Evolutionary conservation across 1,140 invertebrate species (phyloP).

Genomic region (Macrotrachela quadricornifera): DNA sequence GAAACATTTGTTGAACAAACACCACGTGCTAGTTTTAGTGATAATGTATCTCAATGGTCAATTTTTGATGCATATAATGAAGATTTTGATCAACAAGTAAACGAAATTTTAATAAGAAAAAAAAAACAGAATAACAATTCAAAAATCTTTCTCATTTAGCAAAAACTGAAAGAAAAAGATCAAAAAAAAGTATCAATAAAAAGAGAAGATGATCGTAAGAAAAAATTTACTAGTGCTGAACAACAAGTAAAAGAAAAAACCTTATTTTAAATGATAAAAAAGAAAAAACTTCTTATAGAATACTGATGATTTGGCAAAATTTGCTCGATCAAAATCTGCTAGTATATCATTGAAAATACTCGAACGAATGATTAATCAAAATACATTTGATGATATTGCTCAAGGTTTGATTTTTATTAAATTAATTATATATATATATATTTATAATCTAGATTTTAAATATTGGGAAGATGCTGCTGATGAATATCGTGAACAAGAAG

Average conservation of each 20-base stretch:
- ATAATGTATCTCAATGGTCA: slow-evolving; percentile 57
- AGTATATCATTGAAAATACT: slow-evolving; percentile 40
- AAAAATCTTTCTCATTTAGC: background rate
- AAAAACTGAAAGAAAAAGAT: slow-evolving; percentile 5
- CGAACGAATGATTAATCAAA: slow-evolving; percentile 78
- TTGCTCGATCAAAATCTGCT: slow-evolving; percentile 33
- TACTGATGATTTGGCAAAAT: slow-evolving; percentile 15
- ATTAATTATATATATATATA: too few relatives aligned
- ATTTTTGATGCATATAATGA: slow-evolving; percentile 61
- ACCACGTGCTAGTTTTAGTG: slow-evolving; percentile 49
- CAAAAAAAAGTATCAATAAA: background rate
- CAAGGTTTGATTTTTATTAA: slow-evolving; percentile 24
- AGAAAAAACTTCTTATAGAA: slow-evolving; percentile 1
- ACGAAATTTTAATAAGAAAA: background rate
- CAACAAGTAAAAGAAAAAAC: too few relatives aligned
- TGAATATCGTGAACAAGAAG: slow-evolving; percentile 69
- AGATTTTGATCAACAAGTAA: slow-evolving; percentile 30
- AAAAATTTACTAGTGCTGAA: slow-evolving; percentile 6
- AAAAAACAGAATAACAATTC: background rate
- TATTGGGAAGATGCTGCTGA: slow-evolving; percentile 87
- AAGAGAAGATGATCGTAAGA: slow-evolving; percentile 9
- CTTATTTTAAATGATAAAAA: background rate
- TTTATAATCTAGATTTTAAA: slow-evolving; percentile 44
- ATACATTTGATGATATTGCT: slow-evolving; percentile 69
- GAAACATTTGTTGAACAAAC: slow-evolving; percentile 67